These are phyloP conservation scores for Pandemis corylana DNA, from an alignment of 2,888 invertebrate species.

Conservation along the genomic window DNA sequence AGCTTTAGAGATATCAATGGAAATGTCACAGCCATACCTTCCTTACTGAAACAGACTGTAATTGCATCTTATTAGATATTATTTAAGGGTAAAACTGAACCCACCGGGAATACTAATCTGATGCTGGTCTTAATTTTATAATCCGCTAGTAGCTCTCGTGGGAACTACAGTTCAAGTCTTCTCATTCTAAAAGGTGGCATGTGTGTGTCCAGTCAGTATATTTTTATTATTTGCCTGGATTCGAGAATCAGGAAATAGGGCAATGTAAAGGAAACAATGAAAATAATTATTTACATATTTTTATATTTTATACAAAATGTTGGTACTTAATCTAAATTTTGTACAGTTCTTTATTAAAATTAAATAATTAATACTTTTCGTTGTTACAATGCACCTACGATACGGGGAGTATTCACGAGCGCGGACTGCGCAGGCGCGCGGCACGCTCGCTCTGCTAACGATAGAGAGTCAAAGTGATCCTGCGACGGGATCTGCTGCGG, in stretches of 20 bases:
- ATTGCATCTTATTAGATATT: too few species aligned
- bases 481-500: neutral
- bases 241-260: neutral
- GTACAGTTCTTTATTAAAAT: conserved; percentile 73
- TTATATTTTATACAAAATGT: conserved; percentile 71
- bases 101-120: too few species aligned
- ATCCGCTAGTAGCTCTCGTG: too few species aligned
- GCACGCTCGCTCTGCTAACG: neutral
- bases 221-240: too few species aligned
- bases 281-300: conserved; percentile 70
- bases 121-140: too few species aligned
- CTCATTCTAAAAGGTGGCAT: too few species aligned
- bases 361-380: conserved; percentile 65
- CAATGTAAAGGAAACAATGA: conserved; percentile 44
- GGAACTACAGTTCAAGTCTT: too few species aligned
- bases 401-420: conserved; percentile 44
- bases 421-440: conserved; percentile 23
- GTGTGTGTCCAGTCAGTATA: too few species aligned
- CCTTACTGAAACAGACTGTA: too few species aligned
- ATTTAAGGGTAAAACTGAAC: too few species aligned
- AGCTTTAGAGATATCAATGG: too few species aligned
- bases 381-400: conserved; percentile 42
- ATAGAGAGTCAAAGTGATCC: conserved; percentile 15
- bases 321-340: conserved; percentile 72
- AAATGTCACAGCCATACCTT: too few species aligned